Conservation (phyloP, 2,797 vertebrate genomes). For the Hafferia zeledoni region DNA sequence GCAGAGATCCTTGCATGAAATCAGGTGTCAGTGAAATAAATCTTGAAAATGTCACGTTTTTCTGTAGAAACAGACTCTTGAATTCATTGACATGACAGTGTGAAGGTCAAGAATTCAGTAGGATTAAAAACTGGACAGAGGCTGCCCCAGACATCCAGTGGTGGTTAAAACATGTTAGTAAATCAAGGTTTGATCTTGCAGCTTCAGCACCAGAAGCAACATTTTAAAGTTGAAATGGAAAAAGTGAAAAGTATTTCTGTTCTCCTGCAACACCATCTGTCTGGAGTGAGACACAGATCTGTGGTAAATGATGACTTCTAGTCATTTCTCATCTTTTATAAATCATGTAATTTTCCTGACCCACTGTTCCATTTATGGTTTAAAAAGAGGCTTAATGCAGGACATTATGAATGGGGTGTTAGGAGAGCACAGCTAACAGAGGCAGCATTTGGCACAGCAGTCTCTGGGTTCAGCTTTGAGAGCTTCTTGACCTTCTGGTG, state of each 20-base stretch:
- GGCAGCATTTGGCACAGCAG: not conserved
- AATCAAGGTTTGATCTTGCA: not conserved
- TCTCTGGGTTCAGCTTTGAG: not conserved
- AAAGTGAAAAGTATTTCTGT: not conserved
- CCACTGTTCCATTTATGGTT: not conserved
- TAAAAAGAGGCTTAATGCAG: not conserved
- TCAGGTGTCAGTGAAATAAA: not conserved
- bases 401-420: not conserved
- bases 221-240: not conserved
- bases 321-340: not conserved
- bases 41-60: not conserved
- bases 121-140: not conserved
- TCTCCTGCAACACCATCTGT: not conserved
- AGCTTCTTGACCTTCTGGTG: not conserved
- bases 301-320: not conserved
- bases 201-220: not conserved
- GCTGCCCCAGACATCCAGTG: not conserved
- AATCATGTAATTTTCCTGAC: not conserved
- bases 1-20: not conserved
- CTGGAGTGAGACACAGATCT: not conserved
- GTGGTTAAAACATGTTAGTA: not conserved
- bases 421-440: not conserved
- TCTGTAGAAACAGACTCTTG: not conserved
- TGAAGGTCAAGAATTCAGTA: not conserved
- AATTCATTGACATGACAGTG: not conserved